Percentiles rank a stretch among this genome's conserved stretches.
Evolutionary conservation across 2,113 vertebrate genomes (phyloP).

Genomic region (Myiagra hebetior): DNA sequence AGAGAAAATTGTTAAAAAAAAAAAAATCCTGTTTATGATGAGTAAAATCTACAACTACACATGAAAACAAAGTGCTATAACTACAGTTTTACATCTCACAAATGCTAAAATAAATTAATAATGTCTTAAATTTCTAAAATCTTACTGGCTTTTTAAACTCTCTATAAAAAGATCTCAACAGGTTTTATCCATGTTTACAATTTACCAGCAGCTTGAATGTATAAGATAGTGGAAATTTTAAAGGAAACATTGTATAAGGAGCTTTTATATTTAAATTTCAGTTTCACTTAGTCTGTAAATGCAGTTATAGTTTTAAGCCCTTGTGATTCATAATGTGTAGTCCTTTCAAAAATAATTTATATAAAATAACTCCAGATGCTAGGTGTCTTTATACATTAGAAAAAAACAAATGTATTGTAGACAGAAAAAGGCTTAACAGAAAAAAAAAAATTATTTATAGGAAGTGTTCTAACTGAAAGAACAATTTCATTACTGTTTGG

Average conservation of each 20-base stretch:
- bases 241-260: not conserved
- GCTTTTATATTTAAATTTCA: not conserved
- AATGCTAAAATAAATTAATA: slow-evolving; percentile 21
- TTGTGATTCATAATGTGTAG: not conserved
- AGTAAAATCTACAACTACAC: not conserved
- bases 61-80: not conserved
- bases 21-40: not conserved
- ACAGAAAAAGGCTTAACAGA: not conserved
- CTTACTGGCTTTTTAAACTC: slow-evolving; percentile 26
- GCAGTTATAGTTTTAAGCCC: not conserved
- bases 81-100: not conserved
- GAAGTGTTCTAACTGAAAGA: not conserved
- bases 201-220: not conserved
- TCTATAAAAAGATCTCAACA: not conserved
- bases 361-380: not conserved
- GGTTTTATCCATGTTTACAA: slow-evolving; percentile 27
- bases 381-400: not conserved
- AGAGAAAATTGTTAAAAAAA: slow-evolving; percentile 10
- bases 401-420: not conserved
- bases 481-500: not conserved
- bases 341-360: not conserved
- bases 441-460: not conserved
- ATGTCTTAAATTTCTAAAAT: not conserved
- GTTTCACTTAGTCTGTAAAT: not conserved
- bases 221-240: not conserved